Base-by-base conservation (phyloP, 2,797 vertebrate genomes). In the Neosilurus hyrtlii region DNA sequence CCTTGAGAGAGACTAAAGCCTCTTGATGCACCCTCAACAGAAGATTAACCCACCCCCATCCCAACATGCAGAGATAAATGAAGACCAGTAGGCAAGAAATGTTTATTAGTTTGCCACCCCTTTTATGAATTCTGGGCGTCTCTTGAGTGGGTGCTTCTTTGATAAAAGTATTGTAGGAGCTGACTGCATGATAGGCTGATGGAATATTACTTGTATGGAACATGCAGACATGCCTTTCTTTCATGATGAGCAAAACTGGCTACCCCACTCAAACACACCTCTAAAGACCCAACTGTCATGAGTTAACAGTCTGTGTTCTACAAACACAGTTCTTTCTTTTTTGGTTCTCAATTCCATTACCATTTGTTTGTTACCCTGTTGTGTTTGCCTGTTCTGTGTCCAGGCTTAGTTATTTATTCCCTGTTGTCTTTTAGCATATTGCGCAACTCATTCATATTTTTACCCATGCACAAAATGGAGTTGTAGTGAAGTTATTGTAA, bases 141-240 rank as follows among this genome's bases (percentile, higher is more conserved):
- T 90, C 89, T 68, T 65, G 85, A 89, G 89, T 86, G 88, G 73
- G 75, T 88, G 90, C 91, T 89, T 92, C 89, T 92, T 93, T 93
- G 90, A 43, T 90, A 87, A 84, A 89, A 80, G 72, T 35, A 56
- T 75, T 57, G 83, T 57, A 84, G 14, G 86, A 84, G 84, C 88
- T 90, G 91, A 94, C 92, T 93, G 91, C 91, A 92, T 86, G 90
- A 89, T 92, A 88, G 90, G 90, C 90, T 92, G 86, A 87, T 90
- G 87, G 78, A 87, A 86, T 86, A 86, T 80, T 35, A 87, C 89
- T 91, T 57, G 82, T 66, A 49, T 86, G 87, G 86, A 83, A 65
- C 86, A 81, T 86, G 81, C 68, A 90, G 89, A 81, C 88, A 62
- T 85, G 89, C 86, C 88, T 70, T 84, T 66, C 81, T 85, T 72